phyloP scores from a whole-genome alignment of 2,113 vertebrate species.

The Muntiacus muntjak region DNA sequence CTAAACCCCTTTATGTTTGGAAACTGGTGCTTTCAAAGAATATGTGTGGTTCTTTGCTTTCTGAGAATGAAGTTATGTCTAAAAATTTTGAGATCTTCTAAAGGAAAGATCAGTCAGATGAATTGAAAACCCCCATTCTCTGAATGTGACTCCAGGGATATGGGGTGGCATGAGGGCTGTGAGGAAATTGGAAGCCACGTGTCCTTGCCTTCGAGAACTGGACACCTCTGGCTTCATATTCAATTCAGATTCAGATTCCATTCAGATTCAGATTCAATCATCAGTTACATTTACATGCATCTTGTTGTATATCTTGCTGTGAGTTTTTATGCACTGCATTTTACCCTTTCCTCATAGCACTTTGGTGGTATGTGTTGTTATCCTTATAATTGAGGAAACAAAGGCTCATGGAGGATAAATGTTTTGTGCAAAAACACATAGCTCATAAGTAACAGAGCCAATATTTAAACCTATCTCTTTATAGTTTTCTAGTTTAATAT shows the following conservation, averaged over 20 bases:
- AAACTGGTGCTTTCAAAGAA: neutral
- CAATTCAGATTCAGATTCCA: neutral
- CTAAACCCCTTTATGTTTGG: neutral
- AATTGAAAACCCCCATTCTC: neutral
- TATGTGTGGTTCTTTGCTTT: neutral
- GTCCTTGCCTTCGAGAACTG: neutral
- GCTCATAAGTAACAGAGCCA: neutral
- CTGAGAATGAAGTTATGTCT: neutral
- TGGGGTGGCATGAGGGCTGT: neutral
- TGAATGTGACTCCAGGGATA: neutral
- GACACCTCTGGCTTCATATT: neutral
- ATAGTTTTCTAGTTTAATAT: neutral
- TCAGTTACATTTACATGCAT: neutral
- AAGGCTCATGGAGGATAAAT: neutral
- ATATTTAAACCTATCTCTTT: neutral
- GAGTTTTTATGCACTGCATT: neutral
- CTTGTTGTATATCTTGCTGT: neutral
- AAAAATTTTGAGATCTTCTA: slow-evolving; percentile 7
- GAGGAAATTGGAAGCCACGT: neutral
- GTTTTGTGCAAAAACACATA: neutral
- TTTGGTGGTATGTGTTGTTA: neutral
- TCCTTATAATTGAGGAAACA: neutral
- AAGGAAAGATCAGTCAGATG: neutral
- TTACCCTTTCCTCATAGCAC: neutral
- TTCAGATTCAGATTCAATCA: neutral